Evolutionary conservation across 2,113 vertebrate genomes (phyloP).

Genomic region (Polypterus bichir): DNA sequence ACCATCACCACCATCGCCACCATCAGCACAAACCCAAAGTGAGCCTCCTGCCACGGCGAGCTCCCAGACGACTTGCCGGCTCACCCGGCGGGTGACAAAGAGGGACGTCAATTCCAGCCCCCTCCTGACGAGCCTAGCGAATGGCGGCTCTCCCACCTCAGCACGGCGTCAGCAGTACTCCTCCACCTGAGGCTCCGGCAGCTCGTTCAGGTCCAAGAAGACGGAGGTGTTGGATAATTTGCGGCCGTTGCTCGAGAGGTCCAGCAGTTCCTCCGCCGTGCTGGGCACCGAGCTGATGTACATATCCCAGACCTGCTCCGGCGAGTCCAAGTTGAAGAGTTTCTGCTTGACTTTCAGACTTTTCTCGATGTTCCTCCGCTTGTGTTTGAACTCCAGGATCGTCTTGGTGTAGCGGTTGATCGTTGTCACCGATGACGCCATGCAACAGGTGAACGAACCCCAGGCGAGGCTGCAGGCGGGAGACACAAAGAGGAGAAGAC

Average conservation of each 20-base stretch:
- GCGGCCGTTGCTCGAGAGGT: slow-evolving; percentile 41
- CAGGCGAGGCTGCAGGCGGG: slow-evolving; percentile 62
- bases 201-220: slow-evolving; percentile 48
- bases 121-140: background rate
- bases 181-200: slow-evolving; percentile 40
- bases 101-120: background rate
- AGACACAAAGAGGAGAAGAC: background rate
- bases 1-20: no score
- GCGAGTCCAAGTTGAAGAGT: slow-evolving; percentile 50
- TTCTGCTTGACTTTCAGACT: slow-evolving; percentile 68
- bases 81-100: no score
- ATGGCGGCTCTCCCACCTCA: background rate
- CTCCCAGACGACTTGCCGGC: no score
- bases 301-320: slow-evolving; percentile 71
- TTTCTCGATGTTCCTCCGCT: slow-evolving; percentile 65
- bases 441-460: slow-evolving; percentile 80
- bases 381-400: slow-evolving; percentile 76
- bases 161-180: slow-evolving; percentile 37
- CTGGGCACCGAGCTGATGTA: slow-evolving; percentile 68
- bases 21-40: no score
- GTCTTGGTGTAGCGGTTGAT: slow-evolving; percentile 79
- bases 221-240: slow-evolving; percentile 55
- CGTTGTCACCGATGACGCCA: slow-evolving; percentile 72
- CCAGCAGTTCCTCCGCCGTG: slow-evolving; percentile 51
- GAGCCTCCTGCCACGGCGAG: no score